These are phyloP conservation scores for Drosophila funebris DNA, from an alignment of 1,140 invertebrate genomes.

Conservation along the genomic window DNA sequence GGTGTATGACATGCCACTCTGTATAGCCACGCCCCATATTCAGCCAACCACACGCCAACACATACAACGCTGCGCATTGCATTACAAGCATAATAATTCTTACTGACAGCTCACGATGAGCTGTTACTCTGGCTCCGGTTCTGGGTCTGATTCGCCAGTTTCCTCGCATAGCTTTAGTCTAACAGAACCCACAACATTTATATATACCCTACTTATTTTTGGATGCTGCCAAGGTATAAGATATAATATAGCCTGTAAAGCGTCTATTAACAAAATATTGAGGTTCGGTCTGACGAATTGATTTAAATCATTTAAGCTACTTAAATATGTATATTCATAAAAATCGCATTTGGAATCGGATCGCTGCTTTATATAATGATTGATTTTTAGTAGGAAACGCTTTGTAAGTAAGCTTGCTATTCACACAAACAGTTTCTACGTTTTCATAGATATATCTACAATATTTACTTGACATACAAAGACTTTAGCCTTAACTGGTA, in stretches of 20 bases:
- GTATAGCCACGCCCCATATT: conserved; percentile 51
- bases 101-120: conserved; percentile 65
- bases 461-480: too few relatives aligned
- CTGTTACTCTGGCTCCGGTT: background rate
- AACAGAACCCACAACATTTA: conserved; percentile 9
- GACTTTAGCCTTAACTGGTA: too few relatives aligned
- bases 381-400: too few relatives aligned
- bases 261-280: too few relatives aligned
- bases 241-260: background rate
- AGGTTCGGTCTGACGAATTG: too few relatives aligned
- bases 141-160: background rate
- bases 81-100: conserved; percentile 80
- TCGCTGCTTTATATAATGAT: too few relatives aligned
- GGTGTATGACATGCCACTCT: conserved; percentile 39
- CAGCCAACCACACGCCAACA: background rate
- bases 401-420: too few relatives aligned
- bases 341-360: too few relatives aligned
- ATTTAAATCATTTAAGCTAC: too few relatives aligned
- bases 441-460: too few relatives aligned
- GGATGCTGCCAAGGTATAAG: background rate
- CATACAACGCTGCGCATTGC: conserved; percentile 56
- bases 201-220: background rate
- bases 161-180: conserved; percentile 1
- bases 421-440: too few relatives aligned
- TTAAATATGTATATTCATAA: too few relatives aligned